Conservation (phyloP, 2,797 vertebrate species). For the Dicrostonyx torquatus region DNA sequence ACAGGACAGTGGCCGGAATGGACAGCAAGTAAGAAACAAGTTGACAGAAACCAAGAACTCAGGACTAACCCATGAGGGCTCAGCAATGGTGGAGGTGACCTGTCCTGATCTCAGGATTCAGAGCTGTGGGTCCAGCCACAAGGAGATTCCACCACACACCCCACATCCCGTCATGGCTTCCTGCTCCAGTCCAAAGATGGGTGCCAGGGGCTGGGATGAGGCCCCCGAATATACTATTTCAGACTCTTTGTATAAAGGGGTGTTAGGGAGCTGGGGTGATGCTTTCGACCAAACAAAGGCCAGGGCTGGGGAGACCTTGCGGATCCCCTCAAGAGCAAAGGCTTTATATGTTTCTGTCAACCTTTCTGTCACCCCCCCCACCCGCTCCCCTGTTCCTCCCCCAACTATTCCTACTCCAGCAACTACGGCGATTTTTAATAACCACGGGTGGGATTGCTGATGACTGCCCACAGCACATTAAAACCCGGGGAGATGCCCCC, state of each 20-base stretch:
- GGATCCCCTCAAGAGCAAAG: neutral
- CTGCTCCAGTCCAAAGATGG: no score
- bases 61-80: neutral
- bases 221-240: no score
- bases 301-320: fast-evolving
- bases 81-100: fast-evolving
- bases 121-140: neutral
- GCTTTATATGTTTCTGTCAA: neutral
- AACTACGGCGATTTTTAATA: neutral
- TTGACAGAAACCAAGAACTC: neutral
- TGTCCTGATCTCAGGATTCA: neutral
- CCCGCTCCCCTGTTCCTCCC: neutral
- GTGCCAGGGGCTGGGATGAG: no score
- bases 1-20: neutral
- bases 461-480: neutral
- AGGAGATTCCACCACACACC: fast-evolving
- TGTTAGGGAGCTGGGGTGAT: no score
- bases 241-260: no score
- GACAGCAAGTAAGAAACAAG: neutral
- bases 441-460: no score
- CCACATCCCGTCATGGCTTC: neutral
- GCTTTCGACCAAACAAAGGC: no score
- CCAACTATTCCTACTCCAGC: neutral
- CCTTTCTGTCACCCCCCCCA: neutral
- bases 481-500: neutral